A percentile compares a stretch with the other conserved stretches of the same genome.
Conservation (phyloP, 2,113 vertebrate genomes). For the Chionodraco myersi region DNA sequence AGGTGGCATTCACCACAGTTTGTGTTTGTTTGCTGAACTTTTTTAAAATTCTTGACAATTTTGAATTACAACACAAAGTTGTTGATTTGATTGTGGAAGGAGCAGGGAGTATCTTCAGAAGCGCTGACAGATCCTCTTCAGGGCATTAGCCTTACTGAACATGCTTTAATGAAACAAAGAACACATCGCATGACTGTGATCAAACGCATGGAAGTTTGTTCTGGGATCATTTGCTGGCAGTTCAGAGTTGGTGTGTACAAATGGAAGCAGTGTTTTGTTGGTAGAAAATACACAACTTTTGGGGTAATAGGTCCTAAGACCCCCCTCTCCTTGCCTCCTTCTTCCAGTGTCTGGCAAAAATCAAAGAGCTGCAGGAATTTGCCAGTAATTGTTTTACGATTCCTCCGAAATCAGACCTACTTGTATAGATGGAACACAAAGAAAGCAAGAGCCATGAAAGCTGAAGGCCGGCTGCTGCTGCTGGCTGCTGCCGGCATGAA, state of each 20-base stretch:
- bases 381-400: conserved; percentile 91
- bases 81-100: too few species aligned
- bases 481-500: conserved; percentile 86
- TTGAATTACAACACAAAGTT: too few species aligned
- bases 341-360: conserved; percentile 76
- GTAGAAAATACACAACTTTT: conserved; percentile 2
- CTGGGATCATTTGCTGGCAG: neutral
- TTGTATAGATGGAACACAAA: conserved; percentile 89
- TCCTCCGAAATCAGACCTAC: conserved; percentile 88
- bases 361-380: conserved; percentile 88
- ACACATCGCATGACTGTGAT: neutral
- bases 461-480: conserved; percentile 79
- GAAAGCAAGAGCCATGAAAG: conserved; percentile 82
- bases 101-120: neutral
- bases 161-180: neutral
- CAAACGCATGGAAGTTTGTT: neutral
- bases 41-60: too few species aligned
- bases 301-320: conserved; percentile 5
- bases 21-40: too few species aligned
- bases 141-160: neutral
- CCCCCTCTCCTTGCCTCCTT: neutral
- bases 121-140: neutral
- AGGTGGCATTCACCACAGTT: too few species aligned
- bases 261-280: neutral
- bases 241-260: neutral